Evolutionary conservation across 2,113 vertebrate species (phyloP), one percentile per base, ranked within the genome.

Genomic region (Dermatemys mawii): DNA sequence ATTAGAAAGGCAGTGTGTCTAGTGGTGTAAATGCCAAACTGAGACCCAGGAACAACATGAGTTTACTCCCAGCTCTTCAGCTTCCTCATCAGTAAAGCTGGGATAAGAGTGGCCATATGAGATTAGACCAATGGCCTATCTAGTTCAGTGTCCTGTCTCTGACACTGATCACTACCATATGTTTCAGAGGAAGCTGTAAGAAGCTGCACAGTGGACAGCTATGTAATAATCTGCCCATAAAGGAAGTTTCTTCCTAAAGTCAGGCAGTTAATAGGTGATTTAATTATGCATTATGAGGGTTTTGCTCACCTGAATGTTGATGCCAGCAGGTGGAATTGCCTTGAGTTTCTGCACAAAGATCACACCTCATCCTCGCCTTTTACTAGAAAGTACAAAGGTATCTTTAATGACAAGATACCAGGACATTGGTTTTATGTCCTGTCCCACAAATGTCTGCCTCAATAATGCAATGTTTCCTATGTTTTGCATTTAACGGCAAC

Each of bases 21-120:
- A 54, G 70, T 48, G 89, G 7, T 24, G 75, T 84, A n/a, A 76
- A 19, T 48, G 54, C 35, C 27, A 41, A 63, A 44, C 50, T 85
- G 90, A 60, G 82, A 83, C 81, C 83, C 86, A 7, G 49, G 78
- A 5, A 90, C 27, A 87, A 82, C 90, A 41, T 70, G 93, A 96
- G 95, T 44, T 87, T 89, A 41, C 1, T 83, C 88, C 73, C 90
- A 81, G 24, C 49, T 48, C 75, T 87, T 92, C 91, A 92, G 94
- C 92, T 95, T 96, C 91, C 73, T 94, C 46, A 0, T 63, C 86
- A 51, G 1, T 44, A 67, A 84, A 93, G 93, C 84, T 32, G 51
- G 86, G 84, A 76, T 90, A 86, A 93, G 92, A 41, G 91, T 95
- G 96, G 95, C 95, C 84, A 38, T 96, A 93, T 90, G 21, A 94